Evolutionary conservation across 2,113 vertebrate species (phyloP).

Genomic region (Platanista minor): DNA sequence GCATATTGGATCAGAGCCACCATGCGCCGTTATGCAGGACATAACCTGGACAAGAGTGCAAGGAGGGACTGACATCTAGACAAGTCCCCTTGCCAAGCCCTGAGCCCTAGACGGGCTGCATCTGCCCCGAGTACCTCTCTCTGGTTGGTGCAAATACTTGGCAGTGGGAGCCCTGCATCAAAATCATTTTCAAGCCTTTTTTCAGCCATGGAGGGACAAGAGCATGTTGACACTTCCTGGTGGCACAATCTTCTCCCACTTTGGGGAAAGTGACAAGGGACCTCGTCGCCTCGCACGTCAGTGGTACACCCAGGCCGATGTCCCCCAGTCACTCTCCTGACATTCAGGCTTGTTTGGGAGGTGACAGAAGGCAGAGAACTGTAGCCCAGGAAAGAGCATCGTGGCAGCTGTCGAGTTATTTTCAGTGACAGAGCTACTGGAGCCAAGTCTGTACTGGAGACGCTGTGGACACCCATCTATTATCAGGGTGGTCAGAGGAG

Average conservation of each 20-base stretch:
- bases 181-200: not conserved
- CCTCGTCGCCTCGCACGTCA: not conserved
- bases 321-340: not conserved
- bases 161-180: not conserved
- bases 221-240: not conserved
- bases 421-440: not conserved
- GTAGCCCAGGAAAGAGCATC: not conserved
- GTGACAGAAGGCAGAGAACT: not conserved
- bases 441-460: not conserved
- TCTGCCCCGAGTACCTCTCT: not conserved
- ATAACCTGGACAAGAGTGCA: not conserved
- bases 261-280: not conserved
- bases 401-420: not conserved
- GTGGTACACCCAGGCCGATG: not conserved
- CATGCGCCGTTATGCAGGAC: not conserved
- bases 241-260: not conserved
- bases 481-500: not conserved
- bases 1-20: not conserved
- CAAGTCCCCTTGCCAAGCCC: not conserved
- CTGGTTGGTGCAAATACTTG: not conserved
- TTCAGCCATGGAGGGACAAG: not conserved
- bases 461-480: too few relatives aligned
- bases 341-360: not conserved
- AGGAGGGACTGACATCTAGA: not conserved
- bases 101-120: not conserved